Conservation (phyloP, 2,797 vertebrate species). For the Clamator glandarius region DNA sequence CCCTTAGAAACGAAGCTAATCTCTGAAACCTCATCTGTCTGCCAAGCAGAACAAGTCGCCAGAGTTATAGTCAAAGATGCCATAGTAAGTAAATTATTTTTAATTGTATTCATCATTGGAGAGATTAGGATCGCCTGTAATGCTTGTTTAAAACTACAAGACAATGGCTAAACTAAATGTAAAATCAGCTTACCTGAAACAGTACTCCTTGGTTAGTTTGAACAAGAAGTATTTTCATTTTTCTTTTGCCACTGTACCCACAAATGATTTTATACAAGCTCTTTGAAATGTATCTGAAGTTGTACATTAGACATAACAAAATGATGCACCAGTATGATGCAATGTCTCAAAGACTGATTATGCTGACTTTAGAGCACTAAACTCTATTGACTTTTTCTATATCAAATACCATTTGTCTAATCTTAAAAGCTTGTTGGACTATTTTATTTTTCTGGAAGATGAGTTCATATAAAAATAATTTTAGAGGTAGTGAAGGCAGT, state of each 20-base stretch:
- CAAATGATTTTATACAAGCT: background rate
- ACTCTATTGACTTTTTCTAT: background rate
- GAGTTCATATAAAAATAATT: background rate
- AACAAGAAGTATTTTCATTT: background rate
- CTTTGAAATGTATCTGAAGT: background rate
- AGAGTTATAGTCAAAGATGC: slow-evolving; percentile 93
- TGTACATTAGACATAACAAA: background rate
- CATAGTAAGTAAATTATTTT: slow-evolving; percentile 84
- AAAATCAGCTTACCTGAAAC: background rate
- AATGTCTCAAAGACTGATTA: background rate
- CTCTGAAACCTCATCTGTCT: slow-evolving; percentile 93
- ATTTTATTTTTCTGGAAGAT: background rate
- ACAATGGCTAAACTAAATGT: background rate
- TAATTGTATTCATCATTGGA: background rate
- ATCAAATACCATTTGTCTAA: slow-evolving; percentile 15
- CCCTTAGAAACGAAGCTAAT: slow-evolving; percentile 95
- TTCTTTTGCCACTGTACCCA: background rate
- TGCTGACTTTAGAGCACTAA: background rate
- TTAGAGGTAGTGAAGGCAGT: background rate
- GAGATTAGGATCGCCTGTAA: background rate
- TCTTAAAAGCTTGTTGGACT: background rate
- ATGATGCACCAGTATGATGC: background rate
- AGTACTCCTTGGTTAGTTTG: background rate
- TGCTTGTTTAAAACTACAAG: background rate
- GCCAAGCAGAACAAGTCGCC: slow-evolving; percentile 95